These are phyloP conservation scores for Octodon degus DNA, from an alignment of 2,113 vertebrate genomes.

Conservation along the genomic window DNA sequence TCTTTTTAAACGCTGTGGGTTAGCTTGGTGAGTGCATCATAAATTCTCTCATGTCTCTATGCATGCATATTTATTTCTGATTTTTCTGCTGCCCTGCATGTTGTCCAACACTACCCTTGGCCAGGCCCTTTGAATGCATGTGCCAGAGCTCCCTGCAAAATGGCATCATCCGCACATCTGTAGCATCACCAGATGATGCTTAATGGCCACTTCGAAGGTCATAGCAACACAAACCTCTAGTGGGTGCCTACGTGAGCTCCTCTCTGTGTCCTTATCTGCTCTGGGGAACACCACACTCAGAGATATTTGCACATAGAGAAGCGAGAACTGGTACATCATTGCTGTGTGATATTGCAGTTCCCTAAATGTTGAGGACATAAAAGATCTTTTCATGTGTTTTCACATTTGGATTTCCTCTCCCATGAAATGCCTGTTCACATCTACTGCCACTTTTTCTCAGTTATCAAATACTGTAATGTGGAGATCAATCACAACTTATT, in stretches of 20 bases:
- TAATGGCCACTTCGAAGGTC: neutral
- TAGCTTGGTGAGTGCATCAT: neutral
- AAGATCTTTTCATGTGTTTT: neutral
- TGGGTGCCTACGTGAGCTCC: neutral
- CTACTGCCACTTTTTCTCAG: neutral
- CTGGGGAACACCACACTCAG: neutral
- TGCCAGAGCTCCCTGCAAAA: neutral
- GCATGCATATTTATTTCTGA: neutral
- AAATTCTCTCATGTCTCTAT: neutral
- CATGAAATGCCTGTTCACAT: neutral
- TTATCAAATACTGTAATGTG: neutral
- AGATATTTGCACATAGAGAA: neutral
- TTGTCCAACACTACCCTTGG: constrained; percentile 4
- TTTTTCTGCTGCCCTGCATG: neutral
- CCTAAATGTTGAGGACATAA: neutral
- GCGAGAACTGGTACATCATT: neutral
- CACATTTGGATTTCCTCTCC: neutral
- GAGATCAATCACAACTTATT: neutral
- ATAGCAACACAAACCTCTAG: neutral
- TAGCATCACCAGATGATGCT: neutral
- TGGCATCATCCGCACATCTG: neutral
- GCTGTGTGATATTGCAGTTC: neutral
- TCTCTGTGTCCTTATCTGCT: neutral
- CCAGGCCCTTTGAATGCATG: neutral
- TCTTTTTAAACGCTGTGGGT: neutral